A percentile compares a stretch with the other conserved stretches of the same genome.
phyloP scores from a whole-genome alignment of 53 echinoderm and acorn worm genomes.

The Holothuria scabra region DNA sequence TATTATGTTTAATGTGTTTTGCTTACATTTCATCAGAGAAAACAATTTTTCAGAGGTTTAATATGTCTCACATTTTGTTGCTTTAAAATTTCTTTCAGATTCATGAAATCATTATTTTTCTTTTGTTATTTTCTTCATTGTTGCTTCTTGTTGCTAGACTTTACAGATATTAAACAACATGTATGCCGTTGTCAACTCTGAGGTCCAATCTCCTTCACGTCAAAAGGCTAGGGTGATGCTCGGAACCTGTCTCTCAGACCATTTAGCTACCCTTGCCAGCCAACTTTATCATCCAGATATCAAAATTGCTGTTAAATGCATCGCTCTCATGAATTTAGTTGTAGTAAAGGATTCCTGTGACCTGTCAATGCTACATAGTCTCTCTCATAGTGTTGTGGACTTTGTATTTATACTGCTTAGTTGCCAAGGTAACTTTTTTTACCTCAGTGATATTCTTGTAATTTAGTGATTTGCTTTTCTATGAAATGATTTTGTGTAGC shows the following conservation, averaged over 20 bases:
- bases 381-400: conserved; percentile 81
- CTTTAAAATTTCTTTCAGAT: no score
- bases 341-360: conserved; percentile 68
- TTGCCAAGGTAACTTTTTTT: conserved; percentile 67
- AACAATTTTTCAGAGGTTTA: no score
- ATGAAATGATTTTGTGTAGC: not conserved
- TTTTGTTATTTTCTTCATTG: not conserved
- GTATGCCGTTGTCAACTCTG: conserved; percentile 69
- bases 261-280: conserved; percentile 81
- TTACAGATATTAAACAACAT: conserved; percentile 86
- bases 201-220: conserved; percentile 44
- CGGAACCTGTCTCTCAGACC: conserved; percentile 57
- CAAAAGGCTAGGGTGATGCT: conserved; percentile 56
- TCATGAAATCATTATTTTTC: no score
- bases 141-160: conserved; percentile 35
- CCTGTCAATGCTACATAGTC: conserved; percentile 72
- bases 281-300: conserved; percentile 85
- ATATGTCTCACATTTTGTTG: no score
- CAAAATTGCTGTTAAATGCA: conserved; percentile 71
- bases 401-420: conserved; percentile 80
- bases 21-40: no score
- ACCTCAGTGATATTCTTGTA: not conserved
- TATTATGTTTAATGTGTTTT: no score
- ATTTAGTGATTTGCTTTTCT: not conserved
- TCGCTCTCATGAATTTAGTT: conserved; percentile 86